Conservation (phyloP, 2,113 vertebrate species). For the Hemiprocne comata region DNA sequence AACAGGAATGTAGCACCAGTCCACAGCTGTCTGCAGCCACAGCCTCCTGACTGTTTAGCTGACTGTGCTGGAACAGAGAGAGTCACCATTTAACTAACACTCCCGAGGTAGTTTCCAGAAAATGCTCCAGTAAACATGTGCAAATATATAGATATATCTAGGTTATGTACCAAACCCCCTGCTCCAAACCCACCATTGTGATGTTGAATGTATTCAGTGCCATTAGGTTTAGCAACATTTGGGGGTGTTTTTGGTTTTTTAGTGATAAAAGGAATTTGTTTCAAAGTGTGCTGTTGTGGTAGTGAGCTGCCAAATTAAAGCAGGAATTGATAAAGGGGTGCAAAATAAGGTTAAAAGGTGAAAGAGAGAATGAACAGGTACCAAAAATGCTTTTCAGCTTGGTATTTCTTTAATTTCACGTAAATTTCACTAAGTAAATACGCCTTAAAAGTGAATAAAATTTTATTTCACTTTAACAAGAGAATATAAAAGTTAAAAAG, state of each 20-base stretch:
- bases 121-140: not conserved
- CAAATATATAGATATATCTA: not conserved
- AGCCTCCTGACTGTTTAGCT: not conserved
- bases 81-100: not conserved
- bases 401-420: slow-evolving; percentile 80
- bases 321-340: not conserved
- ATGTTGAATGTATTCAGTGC: not conserved
- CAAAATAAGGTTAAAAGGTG: slow-evolving; percentile 1
- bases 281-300: not conserved
- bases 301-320: not conserved
- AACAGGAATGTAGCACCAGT: not conserved
- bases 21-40: not conserved
- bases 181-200: not conserved
- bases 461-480: slow-evolving; percentile 93
- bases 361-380: not conserved
- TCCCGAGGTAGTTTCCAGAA: not conserved
- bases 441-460: slow-evolving; percentile 89
- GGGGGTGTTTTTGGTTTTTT: not conserved
- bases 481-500: slow-evolving; percentile 96
- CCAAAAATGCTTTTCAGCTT: slow-evolving; percentile 21
- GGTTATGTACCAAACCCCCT: not conserved
- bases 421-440: slow-evolving; percentile 85
- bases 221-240: not conserved
- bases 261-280: not conserved
- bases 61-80: not conserved